Base-by-base conservation (phyloP, 2,113 vertebrate species). In the Columba janthina region DNA sequence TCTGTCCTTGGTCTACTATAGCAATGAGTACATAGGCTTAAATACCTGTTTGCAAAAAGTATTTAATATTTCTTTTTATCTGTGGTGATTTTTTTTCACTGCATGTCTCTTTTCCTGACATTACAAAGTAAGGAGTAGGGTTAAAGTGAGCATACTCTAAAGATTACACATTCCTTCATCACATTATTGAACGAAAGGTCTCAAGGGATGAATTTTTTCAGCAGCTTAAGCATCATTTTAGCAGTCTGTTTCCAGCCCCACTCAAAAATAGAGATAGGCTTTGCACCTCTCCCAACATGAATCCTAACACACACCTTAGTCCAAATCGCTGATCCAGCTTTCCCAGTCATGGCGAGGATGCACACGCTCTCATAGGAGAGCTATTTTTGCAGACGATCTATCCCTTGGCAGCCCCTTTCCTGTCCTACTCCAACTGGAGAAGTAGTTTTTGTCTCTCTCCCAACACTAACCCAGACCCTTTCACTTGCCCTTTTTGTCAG, bases 1-100 rank as follows among this genome's bases (percentile, higher is more conserved):
- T 58, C 50, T 89, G 92, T 96, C 80, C 96, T 97, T 93, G 86
- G n/a, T 69, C 80, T 82, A 31, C 80, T 84, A 31, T 4, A 71
- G 83, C 65, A 73, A 53, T 36, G 69, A 64, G 19, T 48, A 44
- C 50, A 38, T 51, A 81, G 61, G 44, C 42, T 93, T 89, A 84
- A 92, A 86, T 74, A 88, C 13, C 36, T 84, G 42, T 88, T 91
- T 95, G 79, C 48, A 89, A 76, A 80, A 94, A 15, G 25, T 69
- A 84, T 92, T 91, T 71, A 88, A 50, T 79, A 74, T 86, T 88
- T 85, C 7, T 73, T 95, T 89, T 26, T 58, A 50, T 72, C 57
- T 65, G n/a, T 79, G 42, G 54, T 92, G 74, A 71, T 90, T 78
- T 84, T 40, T 71, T 84, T 86, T 75, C 48, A 42, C 16, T 66